phyloP scores from a whole-genome alignment of 2,797 vertebrate species.

The Cynodonichthys magdalenae region DNA sequence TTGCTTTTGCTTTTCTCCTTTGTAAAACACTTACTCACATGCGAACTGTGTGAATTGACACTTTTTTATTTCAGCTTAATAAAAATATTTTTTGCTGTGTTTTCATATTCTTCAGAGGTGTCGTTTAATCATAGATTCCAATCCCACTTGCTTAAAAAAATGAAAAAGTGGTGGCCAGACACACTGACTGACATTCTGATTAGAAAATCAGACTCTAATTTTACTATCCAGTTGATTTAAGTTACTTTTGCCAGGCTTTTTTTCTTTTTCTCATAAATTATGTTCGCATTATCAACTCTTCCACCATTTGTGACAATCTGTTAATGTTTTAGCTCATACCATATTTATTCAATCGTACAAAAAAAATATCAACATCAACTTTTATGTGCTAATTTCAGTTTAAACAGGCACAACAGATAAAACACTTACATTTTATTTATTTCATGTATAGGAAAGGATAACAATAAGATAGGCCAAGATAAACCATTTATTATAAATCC shows the following conservation, averaged over 20 bases:
- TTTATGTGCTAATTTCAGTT: background rate
- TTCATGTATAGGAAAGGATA: background rate
- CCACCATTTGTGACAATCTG: background rate
- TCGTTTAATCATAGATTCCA: background rate
- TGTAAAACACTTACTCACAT: no score
- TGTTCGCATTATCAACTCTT: background rate
- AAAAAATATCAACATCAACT: background rate
- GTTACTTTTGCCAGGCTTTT: background rate
- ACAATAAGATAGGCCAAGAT: no score
- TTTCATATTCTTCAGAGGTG: background rate
- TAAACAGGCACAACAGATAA: slow-evolving; percentile 15
- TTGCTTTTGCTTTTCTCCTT: no score
- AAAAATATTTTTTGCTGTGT: background rate
- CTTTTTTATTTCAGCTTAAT: background rate
- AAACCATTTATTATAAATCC: slow-evolving; percentile 18
- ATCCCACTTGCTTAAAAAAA: background rate
- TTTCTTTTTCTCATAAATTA: background rate
- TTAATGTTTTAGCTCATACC: background rate
- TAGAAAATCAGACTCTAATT: background rate
- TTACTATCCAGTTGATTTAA: background rate
- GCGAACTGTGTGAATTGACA: background rate
- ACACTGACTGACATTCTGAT: background rate
- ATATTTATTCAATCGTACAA: background rate
- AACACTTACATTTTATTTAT: slow-evolving; percentile 35
- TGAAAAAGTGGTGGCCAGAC: background rate